Conservation (phyloP, 2,888 invertebrate genomes). For the Mantis religiosa region DNA sequence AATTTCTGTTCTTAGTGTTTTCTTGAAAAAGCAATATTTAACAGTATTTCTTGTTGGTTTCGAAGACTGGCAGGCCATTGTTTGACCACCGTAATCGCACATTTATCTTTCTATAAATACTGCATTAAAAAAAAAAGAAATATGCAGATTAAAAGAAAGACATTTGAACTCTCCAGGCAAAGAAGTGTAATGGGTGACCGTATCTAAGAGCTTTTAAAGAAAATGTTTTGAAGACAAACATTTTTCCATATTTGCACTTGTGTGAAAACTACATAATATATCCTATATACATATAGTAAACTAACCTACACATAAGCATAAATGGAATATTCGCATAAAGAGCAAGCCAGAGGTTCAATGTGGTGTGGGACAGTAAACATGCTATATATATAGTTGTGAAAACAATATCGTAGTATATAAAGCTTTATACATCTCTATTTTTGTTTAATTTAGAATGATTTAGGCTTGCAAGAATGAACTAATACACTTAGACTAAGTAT, state of each 20-base stretch:
- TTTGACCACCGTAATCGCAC: conserved; percentile 13
- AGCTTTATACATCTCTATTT: conserved; percentile 3
- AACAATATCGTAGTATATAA: conserved; percentile 2
- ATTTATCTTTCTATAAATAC: background rate
- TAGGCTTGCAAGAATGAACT: conserved; percentile 14
- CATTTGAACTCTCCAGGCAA: background rate
- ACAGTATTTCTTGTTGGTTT: conserved; percentile 9
- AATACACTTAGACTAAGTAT: conserved; percentile 4
- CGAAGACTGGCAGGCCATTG: conserved; percentile 8
- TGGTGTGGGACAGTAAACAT: conserved; percentile 6
- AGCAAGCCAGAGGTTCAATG: conserved; percentile 8
- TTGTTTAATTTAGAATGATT: conserved; percentile 5
- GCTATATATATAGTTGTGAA: background rate
- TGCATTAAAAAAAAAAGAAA: background rate
- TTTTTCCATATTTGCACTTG: conserved; percentile 16
- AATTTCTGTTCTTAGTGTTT: background rate
- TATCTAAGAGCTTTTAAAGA: conserved; percentile 3
- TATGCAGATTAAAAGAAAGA: background rate
- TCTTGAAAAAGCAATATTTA: conserved; percentile 13
- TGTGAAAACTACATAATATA: conserved; percentile 3
- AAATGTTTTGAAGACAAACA: background rate
- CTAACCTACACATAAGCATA: background rate
- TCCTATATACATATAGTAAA: background rate
- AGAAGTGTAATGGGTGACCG: background rate
- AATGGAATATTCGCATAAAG: background rate